Base-by-base conservation (phyloP, 2,888 invertebrate genomes). In the Cephonodes hylas region DNA sequence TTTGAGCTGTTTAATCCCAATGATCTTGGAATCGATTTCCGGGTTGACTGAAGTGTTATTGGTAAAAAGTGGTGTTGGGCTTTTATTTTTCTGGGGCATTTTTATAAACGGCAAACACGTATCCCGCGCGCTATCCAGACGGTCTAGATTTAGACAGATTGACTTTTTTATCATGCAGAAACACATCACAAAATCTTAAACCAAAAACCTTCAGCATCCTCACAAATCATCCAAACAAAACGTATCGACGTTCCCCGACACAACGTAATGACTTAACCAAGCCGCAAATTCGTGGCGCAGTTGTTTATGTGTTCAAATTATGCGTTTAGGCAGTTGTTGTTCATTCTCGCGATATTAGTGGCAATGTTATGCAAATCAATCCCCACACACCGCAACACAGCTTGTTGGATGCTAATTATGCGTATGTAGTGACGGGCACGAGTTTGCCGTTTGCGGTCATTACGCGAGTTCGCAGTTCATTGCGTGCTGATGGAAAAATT, bases 291-390 rank as follows among this genome's bases (percentile, higher is more conserved):
- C 38, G 23, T n/a, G 48, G 23, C 27, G 8, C 27, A 48, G 27
- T 53, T 53, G 48, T 53, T 53, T 27, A 27, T 48, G 44, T 44
- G 48, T 53, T 53, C 48, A 53, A 27, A 53, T 53, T 53, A 53
- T 27, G 48, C 48, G 27, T 53, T 27, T 53, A 53, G 45, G 5
- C 38, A 38, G 38, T 38, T 38, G 38, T 13, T 53, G 48, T 53
- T 27, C 48, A 53, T 27, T 27, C 48, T 25, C 48, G 7, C 15
- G 27, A 53, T 53, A 27, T 53, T 53, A 53, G 48, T 18, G 27
- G 27, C 27, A 27, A 27, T 48, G 27, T 53, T 53, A 53, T 53
- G 48, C 48, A 53, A 53, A 27, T 53, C 27, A 22, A 18, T 38
- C 38, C 38, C 10, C 38, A 38, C 38, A 38, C n/a, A n/a, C 8